Evolutionary conservation across 2,113 vertebrate species (phyloP), one percentile per base, ranked within the genome.

Genomic region (Sprattus sprattus): DNA sequence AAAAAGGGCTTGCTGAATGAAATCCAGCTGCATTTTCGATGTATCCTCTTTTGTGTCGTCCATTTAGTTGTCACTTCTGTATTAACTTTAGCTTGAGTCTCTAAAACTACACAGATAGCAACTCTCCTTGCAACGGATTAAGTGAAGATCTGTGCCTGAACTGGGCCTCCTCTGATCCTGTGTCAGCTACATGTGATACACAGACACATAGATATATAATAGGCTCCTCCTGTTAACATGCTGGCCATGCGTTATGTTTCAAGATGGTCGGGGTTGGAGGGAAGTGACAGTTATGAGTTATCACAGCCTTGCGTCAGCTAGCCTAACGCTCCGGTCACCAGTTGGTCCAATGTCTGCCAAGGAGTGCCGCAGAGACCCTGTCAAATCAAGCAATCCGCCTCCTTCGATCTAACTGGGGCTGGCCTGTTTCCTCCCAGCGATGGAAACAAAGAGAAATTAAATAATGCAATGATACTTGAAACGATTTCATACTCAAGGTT

Each of bases 371-470:
- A 16, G 9, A 67, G 25, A 10, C 20, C 18, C 18, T 22, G 10
- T 85, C 75, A 81, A 54, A 64, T 80, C 6, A 22, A 49, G 50
- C 81, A 75, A 85, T 45, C 78, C 45, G 47, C 32, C n/a, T 45
- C n/a, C 78, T 22, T n/a, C 49, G 3, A 5, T 28, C 39, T 67
- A 67, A 67, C 64, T 67, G 64, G 22, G 8, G 64, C 64, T 25
- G 64, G 28, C 7, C 10, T 11, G 2, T 28, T 11, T n/a, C n/a
- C 9, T 25, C 10, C 64, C 7, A 25, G 9, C 6, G 64, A 28
- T 25, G 64, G n/a, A 67, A 64, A 67, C 64, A 28, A 39, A 39
- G 25, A 28, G 22, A 67, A 28, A 25, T 10, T 4, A 64, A 25
- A 67, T 8, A 1, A 20, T 60, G 54, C 22, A 6, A 6, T 18